phyloP scores from a whole-genome alignment of 2,113 vertebrate genomes.

The Pachyramphus minor region DNA sequence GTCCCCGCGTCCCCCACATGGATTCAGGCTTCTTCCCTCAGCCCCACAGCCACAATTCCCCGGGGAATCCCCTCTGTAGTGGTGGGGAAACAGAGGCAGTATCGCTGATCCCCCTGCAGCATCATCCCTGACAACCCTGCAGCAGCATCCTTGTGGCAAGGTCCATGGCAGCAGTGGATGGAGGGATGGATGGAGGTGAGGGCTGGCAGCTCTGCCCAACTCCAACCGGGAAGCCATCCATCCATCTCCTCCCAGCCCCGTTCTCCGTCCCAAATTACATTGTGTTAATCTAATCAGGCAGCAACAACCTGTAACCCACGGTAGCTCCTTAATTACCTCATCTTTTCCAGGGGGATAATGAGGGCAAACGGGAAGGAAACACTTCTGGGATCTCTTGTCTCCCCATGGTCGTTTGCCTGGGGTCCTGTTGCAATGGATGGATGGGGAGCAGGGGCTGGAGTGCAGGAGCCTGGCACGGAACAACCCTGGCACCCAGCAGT shows the following conservation, averaged over 20 bases:
- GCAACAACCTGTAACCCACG: constrained; percentile 9
- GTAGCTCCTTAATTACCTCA: constrained; percentile 32
- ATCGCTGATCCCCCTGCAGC: neutral
- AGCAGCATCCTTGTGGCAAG: neutral
- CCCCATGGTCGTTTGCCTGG: neutral
- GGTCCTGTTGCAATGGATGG: neutral
- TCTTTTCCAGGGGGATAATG: neutral
- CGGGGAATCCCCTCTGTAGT: rapidly evolving
- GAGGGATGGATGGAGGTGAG: neutral
- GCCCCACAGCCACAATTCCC: neutral
- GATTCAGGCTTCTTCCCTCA: neutral
- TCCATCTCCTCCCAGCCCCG: neutral
- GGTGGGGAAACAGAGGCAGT: neutral
- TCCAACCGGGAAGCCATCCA: neutral
- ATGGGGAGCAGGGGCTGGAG: neutral
- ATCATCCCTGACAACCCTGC: neutral
- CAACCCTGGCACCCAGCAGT: neutral
- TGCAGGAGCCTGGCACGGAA: neutral
- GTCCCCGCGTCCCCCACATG: too few relatives aligned
- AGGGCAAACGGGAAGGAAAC: neutral
- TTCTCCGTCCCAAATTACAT: constrained; percentile 11
- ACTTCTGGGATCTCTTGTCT: neutral
- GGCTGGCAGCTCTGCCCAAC: neutral
- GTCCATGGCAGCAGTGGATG: neutral
- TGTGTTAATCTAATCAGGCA: constrained; percentile 28